A percentile compares a stretch with the other conserved stretches of the same genome.
These are phyloP conservation scores for Aradus depressus DNA, from an alignment of 2,888 invertebrate genomes.

Conservation along the genomic window DNA sequence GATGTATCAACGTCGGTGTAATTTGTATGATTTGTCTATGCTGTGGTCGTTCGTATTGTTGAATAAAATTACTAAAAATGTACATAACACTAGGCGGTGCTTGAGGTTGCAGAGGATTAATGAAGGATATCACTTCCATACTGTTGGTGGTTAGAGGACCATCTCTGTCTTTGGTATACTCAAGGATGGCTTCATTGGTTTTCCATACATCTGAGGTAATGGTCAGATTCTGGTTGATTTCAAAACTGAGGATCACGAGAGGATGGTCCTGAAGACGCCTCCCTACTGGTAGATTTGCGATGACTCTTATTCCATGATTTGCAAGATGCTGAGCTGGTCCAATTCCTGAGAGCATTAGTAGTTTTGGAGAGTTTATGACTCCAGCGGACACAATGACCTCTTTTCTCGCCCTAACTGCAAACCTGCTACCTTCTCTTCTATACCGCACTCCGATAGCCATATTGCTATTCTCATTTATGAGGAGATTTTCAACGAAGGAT, in stretches of 20 bases:
- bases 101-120: slow-evolving; percentile 38
- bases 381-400: slow-evolving; percentile 35
- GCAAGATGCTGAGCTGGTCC: slow-evolving; percentile 29
- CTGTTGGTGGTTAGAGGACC: slow-evolving; percentile 40
- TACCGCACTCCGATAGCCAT: slow-evolving; percentile 49
- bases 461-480: slow-evolving; percentile 29
- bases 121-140: slow-evolving; percentile 42
- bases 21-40: no score
- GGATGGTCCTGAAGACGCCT: slow-evolving; percentile 29
- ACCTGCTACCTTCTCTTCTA: slow-evolving; percentile 41
- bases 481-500: slow-evolving; percentile 31
- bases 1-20: no score
- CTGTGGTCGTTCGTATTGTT: no score
- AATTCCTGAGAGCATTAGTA: slow-evolving; percentile 31
- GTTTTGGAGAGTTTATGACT: slow-evolving; percentile 27
- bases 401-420: slow-evolving; percentile 43
- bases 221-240: slow-evolving; percentile 11
- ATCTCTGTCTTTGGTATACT: slow-evolving; percentile 39
- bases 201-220: slow-evolving; percentile 33
- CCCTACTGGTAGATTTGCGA: slow-evolving; percentile 29
- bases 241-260: slow-evolving; percentile 19
- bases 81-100: slow-evolving; percentile 37
- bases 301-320: slow-evolving; percentile 23
- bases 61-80: no score
- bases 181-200: slow-evolving; percentile 33